Percentiles rank a stretch among this genome's conserved stretches.
phyloP scores from a whole-genome alignment of 2,797 vertebrate genomes.

The Alectoris magna region DNA sequence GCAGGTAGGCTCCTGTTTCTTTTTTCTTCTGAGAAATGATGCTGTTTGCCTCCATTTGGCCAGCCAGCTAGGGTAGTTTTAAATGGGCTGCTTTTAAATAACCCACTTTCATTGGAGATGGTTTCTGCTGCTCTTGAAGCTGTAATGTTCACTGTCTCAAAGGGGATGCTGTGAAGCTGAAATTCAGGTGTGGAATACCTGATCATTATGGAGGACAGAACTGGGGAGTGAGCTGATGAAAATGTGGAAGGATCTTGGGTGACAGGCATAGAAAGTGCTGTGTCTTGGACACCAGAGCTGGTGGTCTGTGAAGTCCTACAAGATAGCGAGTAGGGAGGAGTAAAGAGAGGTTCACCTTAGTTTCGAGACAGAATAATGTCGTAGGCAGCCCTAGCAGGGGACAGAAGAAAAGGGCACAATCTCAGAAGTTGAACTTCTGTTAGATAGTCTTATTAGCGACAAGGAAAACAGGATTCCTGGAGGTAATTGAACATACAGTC shows the following conservation, averaged over 20 bases:
- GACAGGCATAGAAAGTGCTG: not conserved
- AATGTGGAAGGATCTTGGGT: not conserved
- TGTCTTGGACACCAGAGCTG: not conserved
- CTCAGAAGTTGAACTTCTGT: not conserved
- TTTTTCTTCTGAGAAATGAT: not conserved
- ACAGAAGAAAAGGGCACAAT: not conserved
- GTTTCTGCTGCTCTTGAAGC: not conserved
- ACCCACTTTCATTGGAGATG: accelerated
- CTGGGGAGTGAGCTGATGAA: not conserved
- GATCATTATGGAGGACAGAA: not conserved
- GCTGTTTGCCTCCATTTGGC: not conserved
- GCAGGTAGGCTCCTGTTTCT: not conserved
- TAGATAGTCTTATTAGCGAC: not conserved
- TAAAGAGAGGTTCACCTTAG: not conserved
- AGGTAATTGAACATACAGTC: not conserved
- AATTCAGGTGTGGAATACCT: not conserved
- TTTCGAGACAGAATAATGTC: not conserved
- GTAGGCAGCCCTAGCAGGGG: not conserved
- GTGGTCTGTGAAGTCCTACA: not conserved
- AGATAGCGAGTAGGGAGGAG: not conserved
- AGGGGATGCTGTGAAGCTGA: not conserved
- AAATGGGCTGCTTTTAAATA: not conserved
- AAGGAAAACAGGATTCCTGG: not conserved
- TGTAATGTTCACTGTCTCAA: accelerated
- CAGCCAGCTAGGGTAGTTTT: not conserved